These are phyloP conservation scores for Tenebrosternarchus preto DNA, from an alignment of 2,113 vertebrate genomes.

Conservation along the genomic window DNA sequence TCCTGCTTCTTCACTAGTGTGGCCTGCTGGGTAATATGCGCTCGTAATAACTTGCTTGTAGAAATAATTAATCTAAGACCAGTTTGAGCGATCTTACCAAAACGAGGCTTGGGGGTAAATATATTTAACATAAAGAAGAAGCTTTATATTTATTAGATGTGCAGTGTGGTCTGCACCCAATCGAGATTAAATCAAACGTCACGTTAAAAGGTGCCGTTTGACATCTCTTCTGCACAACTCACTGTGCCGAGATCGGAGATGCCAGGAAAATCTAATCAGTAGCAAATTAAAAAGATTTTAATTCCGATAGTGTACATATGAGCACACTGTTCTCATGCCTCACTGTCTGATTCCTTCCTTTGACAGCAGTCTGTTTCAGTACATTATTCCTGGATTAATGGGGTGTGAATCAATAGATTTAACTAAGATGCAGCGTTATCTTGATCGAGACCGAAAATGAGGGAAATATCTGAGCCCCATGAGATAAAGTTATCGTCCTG, in stretches of 20 bases:
- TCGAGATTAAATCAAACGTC: slow-evolving; percentile 90
- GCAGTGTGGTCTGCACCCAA: slow-evolving; percentile 84
- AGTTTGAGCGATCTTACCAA: slow-evolving; percentile 86
- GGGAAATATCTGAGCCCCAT: slow-evolving; percentile 62
- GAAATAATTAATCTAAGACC: slow-evolving; percentile 90
- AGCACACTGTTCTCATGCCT: slow-evolving; percentile 29
- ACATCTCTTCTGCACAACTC: slow-evolving; percentile 63
- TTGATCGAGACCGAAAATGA: slow-evolving; percentile 60
- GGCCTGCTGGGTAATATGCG: slow-evolving; percentile 82
- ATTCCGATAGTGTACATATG: slow-evolving; percentile 47
- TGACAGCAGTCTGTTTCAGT: slow-evolving; percentile 48
- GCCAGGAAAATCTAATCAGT: slow-evolving; percentile 44
- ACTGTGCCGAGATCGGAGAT: slow-evolving; percentile 47
- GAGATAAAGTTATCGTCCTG: slow-evolving; percentile 70
- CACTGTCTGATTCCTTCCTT: not conserved
- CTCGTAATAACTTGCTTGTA: slow-evolving; percentile 85
- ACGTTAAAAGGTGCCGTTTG: slow-evolving; percentile 84
- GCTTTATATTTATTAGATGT: slow-evolving; percentile 88
- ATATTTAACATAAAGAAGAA: slow-evolving; percentile 82
- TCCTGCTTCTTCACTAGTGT: slow-evolving; percentile 80
- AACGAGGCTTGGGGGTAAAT: slow-evolving; percentile 86
- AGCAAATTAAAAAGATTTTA: slow-evolving; percentile 59
- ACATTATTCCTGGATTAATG: slow-evolving; percentile 53
- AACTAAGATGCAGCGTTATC: slow-evolving; percentile 67
- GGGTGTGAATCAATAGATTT: slow-evolving; percentile 53